Conservation (phyloP, 2,888 invertebrate genomes). For the Crossocerus cetratus region DNA sequence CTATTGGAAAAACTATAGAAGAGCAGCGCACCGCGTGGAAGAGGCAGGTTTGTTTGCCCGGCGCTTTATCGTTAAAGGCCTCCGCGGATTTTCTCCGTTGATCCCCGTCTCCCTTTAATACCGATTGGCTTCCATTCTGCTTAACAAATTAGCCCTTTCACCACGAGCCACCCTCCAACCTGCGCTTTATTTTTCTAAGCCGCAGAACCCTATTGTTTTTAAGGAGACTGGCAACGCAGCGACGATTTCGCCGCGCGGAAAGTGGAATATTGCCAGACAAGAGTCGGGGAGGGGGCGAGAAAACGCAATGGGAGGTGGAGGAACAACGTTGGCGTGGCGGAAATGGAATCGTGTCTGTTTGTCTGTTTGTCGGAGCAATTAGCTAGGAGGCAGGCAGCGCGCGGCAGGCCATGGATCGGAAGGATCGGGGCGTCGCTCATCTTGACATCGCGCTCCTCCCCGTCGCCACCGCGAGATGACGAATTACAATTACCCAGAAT, state of each 20-base stretch:
- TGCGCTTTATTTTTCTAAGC: constrained; percentile 2
- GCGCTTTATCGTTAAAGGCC: constrained; percentile 64
- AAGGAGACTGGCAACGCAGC: not conserved
- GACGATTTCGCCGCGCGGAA: too few relatives aligned
- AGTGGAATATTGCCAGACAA: not conserved
- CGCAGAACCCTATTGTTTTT: not conserved
- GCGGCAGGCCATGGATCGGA: constrained; percentile 57
- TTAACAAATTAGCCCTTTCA: constrained; percentile 61
- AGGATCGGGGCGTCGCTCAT: constrained; percentile 58
- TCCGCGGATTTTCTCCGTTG: constrained; percentile 62
- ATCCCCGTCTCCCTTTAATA: constrained; percentile 62
- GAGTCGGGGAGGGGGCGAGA: not conserved
- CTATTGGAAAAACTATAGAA: constrained; percentile 24
- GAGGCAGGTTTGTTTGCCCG: constrained; percentile 61
- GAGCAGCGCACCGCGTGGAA: constrained; percentile 32
- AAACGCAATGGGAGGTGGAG: constrained; percentile 6
- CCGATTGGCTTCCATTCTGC: constrained; percentile 64
- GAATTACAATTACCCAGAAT: constrained; percentile 64
- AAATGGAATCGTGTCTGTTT: constrained; percentile 63
- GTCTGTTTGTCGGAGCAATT: constrained; percentile 67
- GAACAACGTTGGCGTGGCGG: constrained; percentile 17
- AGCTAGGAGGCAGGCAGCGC: constrained; percentile 42
- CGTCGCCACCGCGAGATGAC: constrained; percentile 51
- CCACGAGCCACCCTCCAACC: constrained; percentile 12
- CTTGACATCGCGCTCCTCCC: constrained; percentile 47